phyloP scores from a whole-genome alignment of 2,888 invertebrate species.

The Chloroclysta siterata region DNA sequence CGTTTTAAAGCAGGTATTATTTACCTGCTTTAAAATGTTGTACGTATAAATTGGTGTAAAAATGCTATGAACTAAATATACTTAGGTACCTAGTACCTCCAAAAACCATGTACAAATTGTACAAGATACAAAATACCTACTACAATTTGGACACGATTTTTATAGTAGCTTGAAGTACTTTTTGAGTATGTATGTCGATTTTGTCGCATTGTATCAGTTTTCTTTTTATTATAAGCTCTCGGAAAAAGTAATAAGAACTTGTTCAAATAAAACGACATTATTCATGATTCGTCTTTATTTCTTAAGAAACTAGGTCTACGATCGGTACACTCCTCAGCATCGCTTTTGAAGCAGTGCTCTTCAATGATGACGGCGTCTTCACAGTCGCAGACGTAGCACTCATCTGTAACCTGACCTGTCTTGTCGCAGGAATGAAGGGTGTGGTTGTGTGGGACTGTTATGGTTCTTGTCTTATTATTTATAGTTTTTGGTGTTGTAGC shows the following conservation, averaged over 20 bases:
- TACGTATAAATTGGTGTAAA: no score
- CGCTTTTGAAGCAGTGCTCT: constrained; percentile 69
- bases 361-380: constrained; percentile 51
- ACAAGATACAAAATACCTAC: no score
- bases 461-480: not conserved
- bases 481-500: not conserved
- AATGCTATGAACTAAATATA: no score
- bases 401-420: constrained; percentile 55
- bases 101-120: no score
- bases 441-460: constrained; percentile 47
- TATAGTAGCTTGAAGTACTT: no score
- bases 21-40: no score
- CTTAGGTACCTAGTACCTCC: no score
- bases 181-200: not conserved
- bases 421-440: constrained; percentile 57
- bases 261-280: not conserved
- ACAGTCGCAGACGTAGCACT: constrained; percentile 70
- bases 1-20: no score
- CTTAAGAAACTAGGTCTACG: constrained; percentile 56
- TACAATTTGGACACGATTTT: no score
- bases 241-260: no score
- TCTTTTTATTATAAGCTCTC: no score
- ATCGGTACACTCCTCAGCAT: constrained; percentile 49
- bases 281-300: constrained; percentile 12
- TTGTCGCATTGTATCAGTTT: not conserved